Base-by-base conservation (phyloP, 2,888 invertebrate species). In the Cephus nigrinus region DNA sequence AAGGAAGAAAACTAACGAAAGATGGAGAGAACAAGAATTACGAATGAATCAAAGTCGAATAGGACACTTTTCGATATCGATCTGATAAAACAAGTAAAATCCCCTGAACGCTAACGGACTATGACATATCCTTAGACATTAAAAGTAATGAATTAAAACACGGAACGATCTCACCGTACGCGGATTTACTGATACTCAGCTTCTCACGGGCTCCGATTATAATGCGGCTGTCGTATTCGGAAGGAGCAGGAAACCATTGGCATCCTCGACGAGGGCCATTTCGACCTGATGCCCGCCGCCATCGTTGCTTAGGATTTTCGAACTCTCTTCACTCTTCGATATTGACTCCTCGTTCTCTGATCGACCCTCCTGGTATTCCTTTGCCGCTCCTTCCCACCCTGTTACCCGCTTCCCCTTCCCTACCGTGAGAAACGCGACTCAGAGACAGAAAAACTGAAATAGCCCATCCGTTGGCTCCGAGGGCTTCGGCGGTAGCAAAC, bases 1-100 rank as follows among this genome's bases (percentile, higher is more conserved):
- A 72, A 81, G 79, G 74, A 78, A 78, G 76, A 77, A 79, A 82
- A 76, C 55, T 69, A 79, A 79, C 33, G 15, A 74, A 34, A 36
- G 80, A 31, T 74, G 74, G 79, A 79, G 35, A 73, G 69, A n/a
- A 34, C 40, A 33, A 75, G 76, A 79, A 75, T 71, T 33, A 69
- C 71, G 69, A n/a, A 74, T 33, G 11, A 33, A n/a, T 12, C 23
- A 76, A 78, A 75, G n/a, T 68, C 75, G 80, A 75, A 78, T 75
- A 80, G 80, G 80, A 82, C 40, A 69, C 76, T 75, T 69, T 79
- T 77, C 78, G 69, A 77, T 74, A 80, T 75, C 73, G 73, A 78
- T 81, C 68, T 69, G 71, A 75, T 80, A 75, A 77, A 77, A 79
- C 79, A 75, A 81, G 75, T 85, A 82, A 82, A 81, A 81, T 79